Evolutionary conservation across 2,113 vertebrate genomes (phyloP), one percentile per base, ranked within the genome.

Genomic region (Bucco capensis): DNA sequence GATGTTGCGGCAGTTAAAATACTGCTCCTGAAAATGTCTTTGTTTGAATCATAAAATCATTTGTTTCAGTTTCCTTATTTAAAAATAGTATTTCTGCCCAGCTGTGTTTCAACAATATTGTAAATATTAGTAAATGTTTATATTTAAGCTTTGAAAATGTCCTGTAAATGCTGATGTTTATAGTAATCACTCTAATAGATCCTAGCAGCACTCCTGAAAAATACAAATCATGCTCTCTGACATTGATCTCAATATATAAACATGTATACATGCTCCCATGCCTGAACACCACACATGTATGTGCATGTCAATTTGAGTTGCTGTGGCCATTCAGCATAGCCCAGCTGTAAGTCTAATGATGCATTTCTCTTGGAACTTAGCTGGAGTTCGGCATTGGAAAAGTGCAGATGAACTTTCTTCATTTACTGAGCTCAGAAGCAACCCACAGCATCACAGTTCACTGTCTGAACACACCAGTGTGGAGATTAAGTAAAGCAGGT

Each of bases 341-440:
- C 53, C 84, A 74, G 28, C 46, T 83, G 1, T 28, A 44, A 61
- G 8, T 38, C 67, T 96, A 60, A 96, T 2, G 2, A 28, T 19
- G 27, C 22, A 6, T 95, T 71, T 96, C 54, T 96, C 96, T 94
- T 30, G 17, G 74, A 72, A 75, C 69, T 85, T 93, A 99, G 99
- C 96, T 99, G 98, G 97, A 96, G 87, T 99, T 99, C 49, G 98
- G 97, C 62, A 78, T 98, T 46, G 98, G 98, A 66, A 99, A 98
- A 97, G 99, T 99, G 83, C 99, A 99, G 97, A 99, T 99, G 99
- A 99, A 99, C 96, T 99, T 99, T 94, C 98, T 99, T 95, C 99
- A 99, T 94, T 97, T 99, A 79, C 96, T 99, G 97, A 99, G 99
- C 95, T 97, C 97, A n/a, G 98, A 98, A 95, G 99, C 98, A 91